Evolutionary conservation across 2,888 invertebrate species (phyloP), one percentile per base, ranked within the genome.

Genomic region (Drosophila fungiperda): DNA sequence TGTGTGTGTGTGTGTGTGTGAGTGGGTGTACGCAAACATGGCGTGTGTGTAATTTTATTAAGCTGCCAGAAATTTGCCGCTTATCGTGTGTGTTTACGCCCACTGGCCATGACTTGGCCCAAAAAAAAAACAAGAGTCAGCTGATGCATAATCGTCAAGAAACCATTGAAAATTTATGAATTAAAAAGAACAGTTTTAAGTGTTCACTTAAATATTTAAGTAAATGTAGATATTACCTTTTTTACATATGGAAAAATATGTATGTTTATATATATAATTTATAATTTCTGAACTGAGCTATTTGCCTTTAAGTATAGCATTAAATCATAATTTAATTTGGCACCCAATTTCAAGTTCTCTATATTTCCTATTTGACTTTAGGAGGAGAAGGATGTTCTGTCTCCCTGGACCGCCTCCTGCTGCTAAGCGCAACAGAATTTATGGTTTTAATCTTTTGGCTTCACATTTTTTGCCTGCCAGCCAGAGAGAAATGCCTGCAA

Each of bases 361-460:
- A 36, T 54, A 64, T 50, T 61, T 74, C 52, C 62, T 63, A 65
- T 62, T 77, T 67, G 52, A 55, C 60, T 70, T 72, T 60, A 42
- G 55, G 42, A 33, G 29, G 50, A 48, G 33, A 40, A 48, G 29
- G 17, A 45, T 23, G 33, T 20, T 33, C 26, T 26, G 6, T 38
- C 32, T 58, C 57, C 66, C 60, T 29, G 36, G 36, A 48, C 57
- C 62, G 29, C 45, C 59, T 61, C 63, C 36, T 54, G 32, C 58
- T 65, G 50, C 73, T 75, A 73, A 78, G 67, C 76, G 82, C 81
- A 80, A 73, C 68, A 68, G 76, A 90, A 89, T 89, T 85, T 90
- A 90, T 90, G 80, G 84, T 82, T 90, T 88, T 90, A 89, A 89
- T 89, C 90, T 88, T 83, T 82, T 76, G 82, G 75, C 78, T 83